Evolutionary conservation across 2,797 vertebrate species (phyloP), one percentile per base, ranked within the genome.

Genomic region (Megaceryle alcyon): DNA sequence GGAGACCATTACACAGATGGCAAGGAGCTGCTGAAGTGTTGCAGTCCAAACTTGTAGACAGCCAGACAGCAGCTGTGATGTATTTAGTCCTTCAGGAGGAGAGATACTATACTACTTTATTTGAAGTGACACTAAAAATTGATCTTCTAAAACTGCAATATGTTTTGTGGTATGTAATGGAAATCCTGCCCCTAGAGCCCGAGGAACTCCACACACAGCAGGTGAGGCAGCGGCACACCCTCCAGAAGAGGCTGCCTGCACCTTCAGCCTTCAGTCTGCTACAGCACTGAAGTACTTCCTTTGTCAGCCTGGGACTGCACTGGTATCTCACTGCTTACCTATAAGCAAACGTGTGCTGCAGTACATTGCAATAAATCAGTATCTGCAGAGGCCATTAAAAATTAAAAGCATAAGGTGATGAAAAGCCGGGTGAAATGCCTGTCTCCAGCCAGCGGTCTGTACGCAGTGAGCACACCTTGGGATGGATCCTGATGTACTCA

Each of bases 11-110:
- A 59, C 48, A 65, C 31, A 92, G 78, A 57, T 22, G 75, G 73
- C 86, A 86, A 84, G 59, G 71, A 84, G 82, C 25, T 76, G 73
- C 91, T 54, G 23, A 66, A 76, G 77, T 25, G 19, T 44, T 86
- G 39, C 83, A 72, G 68, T 41, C 46, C 70, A 48, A 95, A 66
- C 59, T 33, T 31, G 29, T 7, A 71, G 80, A 81, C 31, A 71
- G 79, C 21, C 92, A 86, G 81, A 41, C 51, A 82, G 88, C 28
- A 66, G 77, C 59, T 63, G 39, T 51, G 68, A 85, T n/a, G 56
- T 13, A 64, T 86, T 60, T 57, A 82, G 33, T 29, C 44, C 64
- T 93, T 61, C 48, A 82, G 75, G 37, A 82, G 33, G 69, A 73
- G 88, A 82, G 81, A 70, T n/a, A 33, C 63, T 35, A 23, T 11